A percentile compares a stretch with the other conserved stretches of the same genome.
Evolutionary conservation across 2,797 vertebrate species (phyloP).

Genomic region (Taenioides sp.): DNA sequence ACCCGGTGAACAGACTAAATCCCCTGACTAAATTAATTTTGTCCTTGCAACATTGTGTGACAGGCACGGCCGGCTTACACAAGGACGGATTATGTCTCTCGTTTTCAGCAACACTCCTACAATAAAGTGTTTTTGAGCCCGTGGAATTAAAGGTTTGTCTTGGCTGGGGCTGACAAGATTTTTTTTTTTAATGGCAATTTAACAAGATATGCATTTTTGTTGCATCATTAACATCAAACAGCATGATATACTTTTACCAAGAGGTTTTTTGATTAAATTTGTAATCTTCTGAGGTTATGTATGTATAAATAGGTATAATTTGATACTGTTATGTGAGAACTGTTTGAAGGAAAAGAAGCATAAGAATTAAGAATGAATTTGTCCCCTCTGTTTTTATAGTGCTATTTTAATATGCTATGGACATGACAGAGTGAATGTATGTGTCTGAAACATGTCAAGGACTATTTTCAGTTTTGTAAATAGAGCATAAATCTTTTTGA

Average conservation of each 20-base stretch:
- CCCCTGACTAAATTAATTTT: conserved; percentile 68
- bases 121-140: conserved; percentile 52
- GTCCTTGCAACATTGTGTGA: conserved; percentile 65
- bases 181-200: background rate
- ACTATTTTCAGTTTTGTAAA: too few species aligned
- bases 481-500: too few species aligned
- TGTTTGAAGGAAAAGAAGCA: too few species aligned
- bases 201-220: background rate
- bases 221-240: background rate
- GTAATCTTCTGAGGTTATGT: background rate
- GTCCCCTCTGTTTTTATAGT: too few species aligned
- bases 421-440: too few species aligned
- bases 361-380: too few species aligned
- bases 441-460: too few species aligned
- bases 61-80: conserved; percentile 49
- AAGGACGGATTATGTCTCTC: conserved; percentile 58
- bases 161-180: conserved; percentile 24
- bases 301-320: background rate
- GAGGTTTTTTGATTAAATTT: background rate
- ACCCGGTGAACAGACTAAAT: conserved; percentile 59
- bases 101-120: conserved; percentile 33
- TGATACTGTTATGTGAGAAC: background rate
- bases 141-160: conserved; percentile 54
- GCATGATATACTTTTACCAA: too few species aligned
- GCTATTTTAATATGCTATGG: too few species aligned